phyloP scores from a whole-genome alignment of 2,888 invertebrate genomes.

The Perithous albicinctus region DNA sequence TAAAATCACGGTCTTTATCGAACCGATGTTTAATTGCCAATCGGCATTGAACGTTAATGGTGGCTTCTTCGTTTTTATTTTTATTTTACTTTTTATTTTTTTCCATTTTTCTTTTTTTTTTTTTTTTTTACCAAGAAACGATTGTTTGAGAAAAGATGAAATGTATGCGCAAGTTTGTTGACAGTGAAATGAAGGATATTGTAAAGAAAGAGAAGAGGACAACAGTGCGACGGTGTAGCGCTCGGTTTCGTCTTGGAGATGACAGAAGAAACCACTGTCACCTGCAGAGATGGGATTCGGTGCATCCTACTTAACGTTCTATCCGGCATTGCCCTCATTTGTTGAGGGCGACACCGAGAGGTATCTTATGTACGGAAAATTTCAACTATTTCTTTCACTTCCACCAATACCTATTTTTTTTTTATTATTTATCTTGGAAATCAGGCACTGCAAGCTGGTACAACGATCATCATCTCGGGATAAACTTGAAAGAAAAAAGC shows the following conservation, averaged over 20 bases:
- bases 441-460: slow-evolving; percentile 5
- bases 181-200: slow-evolving; percentile 33
- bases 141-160: neutral
- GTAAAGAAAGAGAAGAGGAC: slow-evolving; percentile 45
- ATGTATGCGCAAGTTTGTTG: slow-evolving; percentile 1
- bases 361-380: slow-evolving; percentile 17
- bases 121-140: neutral
- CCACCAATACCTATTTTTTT: slow-evolving; percentile 5
- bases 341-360: slow-evolving; percentile 44
- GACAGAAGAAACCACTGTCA: slow-evolving; percentile 65
- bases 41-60: neutral
- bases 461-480: slow-evolving; percentile 34
- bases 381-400: slow-evolving; percentile 23
- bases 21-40: neutral
- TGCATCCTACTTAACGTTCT: slow-evolving; percentile 51
- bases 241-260: slow-evolving; percentile 33
- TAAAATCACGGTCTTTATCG: neutral
- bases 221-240: slow-evolving; percentile 6
- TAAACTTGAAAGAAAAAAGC: neutral
- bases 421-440: slow-evolving; percentile 9
- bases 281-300: slow-evolving; percentile 60
- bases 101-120: too few species aligned
- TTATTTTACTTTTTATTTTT: too few species aligned
- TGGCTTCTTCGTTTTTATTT: neutral
- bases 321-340: slow-evolving; percentile 62